Base-by-base conservation (phyloP, 2,888 invertebrate species). In the Therioaphis trifolii region DNA sequence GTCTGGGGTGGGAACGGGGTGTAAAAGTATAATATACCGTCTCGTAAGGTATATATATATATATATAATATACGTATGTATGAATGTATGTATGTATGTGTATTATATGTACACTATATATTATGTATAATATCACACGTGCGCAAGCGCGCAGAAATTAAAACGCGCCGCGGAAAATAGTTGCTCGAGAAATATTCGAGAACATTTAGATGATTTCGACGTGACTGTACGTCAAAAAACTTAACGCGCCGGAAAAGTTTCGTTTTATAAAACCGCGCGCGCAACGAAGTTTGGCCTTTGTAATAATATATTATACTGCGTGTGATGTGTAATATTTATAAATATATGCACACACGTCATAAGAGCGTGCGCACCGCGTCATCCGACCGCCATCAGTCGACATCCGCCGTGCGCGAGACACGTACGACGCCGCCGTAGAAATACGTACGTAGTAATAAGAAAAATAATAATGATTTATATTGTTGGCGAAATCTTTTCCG, bases 151-250 rank as follows among this genome's bases (percentile, higher is more conserved):
- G 14, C 21, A 15, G 40, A 68, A 40, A 68, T 68, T 21, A 68
- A 68, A 40, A 43, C 21, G 40, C 21, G 21, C 40, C 24, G 68
- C 35, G 35, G 35, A 35, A 35, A 35, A 35, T 9, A 2, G 55
- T 58, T 0, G 9, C 29, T 0, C 1, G 71, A 46, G 46, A 71
- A 46, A 46, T 71, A 46, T 43, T 24, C 24, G 15, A 69, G 43
- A 69, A 24, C 58, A 24, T 21, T 58, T 12, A 11, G 58, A 58
- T 15, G 12, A 52, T 72, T 52, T 29, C 21, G n/a, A 14, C 18
- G 52, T 29, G 27, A 49, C 27, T 46, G 46, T 46, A 35, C 72
- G 72, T 72, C 72, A 52, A 52, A 72, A 72, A 72, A 72, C 72
- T 72, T 52, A 52, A 52, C 29, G n/a, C 24, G 1, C 18, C 5